Evolutionary conservation across 2,888 invertebrate species (phyloP).

Genomic region (Trachelus stipa): DNA sequence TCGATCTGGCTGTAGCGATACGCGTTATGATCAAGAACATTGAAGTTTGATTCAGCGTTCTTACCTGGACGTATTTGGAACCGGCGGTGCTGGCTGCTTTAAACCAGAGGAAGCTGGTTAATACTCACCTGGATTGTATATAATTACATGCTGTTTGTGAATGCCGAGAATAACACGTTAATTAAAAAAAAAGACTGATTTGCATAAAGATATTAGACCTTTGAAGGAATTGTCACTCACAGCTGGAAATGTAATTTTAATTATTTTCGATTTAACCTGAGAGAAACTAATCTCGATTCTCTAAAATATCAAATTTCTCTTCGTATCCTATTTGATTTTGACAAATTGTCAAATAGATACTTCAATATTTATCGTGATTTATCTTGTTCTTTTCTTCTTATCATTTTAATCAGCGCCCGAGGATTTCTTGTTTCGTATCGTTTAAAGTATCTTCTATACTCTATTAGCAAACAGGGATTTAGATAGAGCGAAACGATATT

Average conservation of each 20-base stretch:
- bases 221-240: background rate
- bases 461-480: background rate
- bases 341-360: no score
- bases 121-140: constrained; percentile 29
- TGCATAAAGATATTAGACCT: background rate
- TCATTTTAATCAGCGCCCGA: no score
- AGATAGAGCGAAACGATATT: background rate
- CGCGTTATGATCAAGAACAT: background rate
- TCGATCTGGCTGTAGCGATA: no score
- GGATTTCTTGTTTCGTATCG: background rate
- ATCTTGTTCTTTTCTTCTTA: no score
- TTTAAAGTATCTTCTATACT: background rate
- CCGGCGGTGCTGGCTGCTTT: constrained; percentile 27
- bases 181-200: background rate
- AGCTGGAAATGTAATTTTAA: background rate
- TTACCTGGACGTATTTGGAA: background rate
- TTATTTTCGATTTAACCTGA: background rate
- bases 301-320: no score
- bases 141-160: background rate
- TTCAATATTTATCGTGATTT: no score
- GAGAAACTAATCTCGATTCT: background rate
- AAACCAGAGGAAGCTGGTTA: constrained; percentile 46
- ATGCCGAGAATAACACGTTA: background rate
- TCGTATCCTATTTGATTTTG: no score
- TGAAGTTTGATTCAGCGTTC: no score